Evolutionary conservation across 2,888 invertebrate species (phyloP), one percentile per base, ranked within the genome.

Genomic region (Pristionchus japonicus): DNA sequence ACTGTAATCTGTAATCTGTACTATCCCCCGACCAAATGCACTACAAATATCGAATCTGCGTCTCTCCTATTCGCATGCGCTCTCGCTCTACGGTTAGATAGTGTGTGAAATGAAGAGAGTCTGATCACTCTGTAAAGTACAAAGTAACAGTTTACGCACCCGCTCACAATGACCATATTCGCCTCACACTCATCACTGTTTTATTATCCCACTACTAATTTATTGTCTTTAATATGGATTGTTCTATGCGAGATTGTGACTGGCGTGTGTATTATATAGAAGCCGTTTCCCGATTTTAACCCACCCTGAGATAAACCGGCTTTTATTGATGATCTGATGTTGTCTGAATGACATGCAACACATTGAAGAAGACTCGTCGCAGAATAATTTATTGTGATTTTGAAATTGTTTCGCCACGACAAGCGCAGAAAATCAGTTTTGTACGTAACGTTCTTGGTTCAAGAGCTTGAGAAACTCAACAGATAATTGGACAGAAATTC

Each of bases 221-320:
- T 74, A 74, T 74, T 52, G 3, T 52, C 52, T 74, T 74, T 74
- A 43, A 74, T 74, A 74, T 74, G 74, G 23, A 74, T 74, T 43
- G 74, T 74, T 74, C 43, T 40, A 74, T 74, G 74, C 74, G 74
- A 74, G 74, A 74, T 74, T 40, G 40, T 40, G 40, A 40, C n/a
- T n/a, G n/a, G 74, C 43, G 74, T 74, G 67, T 43, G 74, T 40
- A 15, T 74, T n/a, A n/a, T 70, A 20, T 37, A 40, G 43, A 74
- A 74, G 74, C 40, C 74, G 74, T 74, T 74, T 34, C n/a, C 15
- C 74, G 67, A 67, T 67, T 70, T 34, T 70, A 70, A 74, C 74
- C n/a, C n/a, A n/a, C 17, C 40, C 3, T 64, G 31, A 7, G 40
- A 74, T 74, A 74, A 74, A 74, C 31, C 43, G 74, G 74, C 74